phyloP scores from a whole-genome alignment of 2,888 invertebrate genomes.

The Scaeva pyrastri region DNA sequence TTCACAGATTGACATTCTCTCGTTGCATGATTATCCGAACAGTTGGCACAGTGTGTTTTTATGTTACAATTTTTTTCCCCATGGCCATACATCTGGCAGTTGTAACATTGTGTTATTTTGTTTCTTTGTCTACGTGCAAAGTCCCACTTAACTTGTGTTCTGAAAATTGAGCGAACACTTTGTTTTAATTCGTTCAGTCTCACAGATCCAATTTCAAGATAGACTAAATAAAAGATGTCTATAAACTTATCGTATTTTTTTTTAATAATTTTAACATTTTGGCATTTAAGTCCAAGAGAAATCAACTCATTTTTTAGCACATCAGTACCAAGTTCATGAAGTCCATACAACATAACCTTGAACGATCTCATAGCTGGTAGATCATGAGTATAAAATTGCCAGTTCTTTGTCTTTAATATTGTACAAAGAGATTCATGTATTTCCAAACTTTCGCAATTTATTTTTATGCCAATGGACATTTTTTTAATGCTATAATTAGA shows the following conservation, averaged over 20 bases:
- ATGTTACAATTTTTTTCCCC: neutral
- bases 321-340: conserved; percentile 1
- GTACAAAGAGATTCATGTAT: neutral
- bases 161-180: neutral
- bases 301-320: neutral
- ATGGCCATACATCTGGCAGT: neutral
- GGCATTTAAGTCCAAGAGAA: too few species aligned
- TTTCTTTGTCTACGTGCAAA: neutral
- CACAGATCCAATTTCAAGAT: neutral
- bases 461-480: conserved; percentile 7
- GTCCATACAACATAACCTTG: neutral
- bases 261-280: too few species aligned
- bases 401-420: neutral
- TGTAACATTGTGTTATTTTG: neutral
- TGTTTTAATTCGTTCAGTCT: neutral
- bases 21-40: neutral
- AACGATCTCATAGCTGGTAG: neutral
- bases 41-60: neutral
- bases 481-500: neutral
- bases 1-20: neutral
- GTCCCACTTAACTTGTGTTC: conserved; percentile 1
- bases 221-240: too few species aligned
- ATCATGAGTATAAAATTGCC: neutral
- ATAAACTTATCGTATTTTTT: too few species aligned
- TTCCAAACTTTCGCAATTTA: neutral